Conservation (phyloP, 1,140 invertebrate genomes). For the Vollenhovia emeryi region DNA sequence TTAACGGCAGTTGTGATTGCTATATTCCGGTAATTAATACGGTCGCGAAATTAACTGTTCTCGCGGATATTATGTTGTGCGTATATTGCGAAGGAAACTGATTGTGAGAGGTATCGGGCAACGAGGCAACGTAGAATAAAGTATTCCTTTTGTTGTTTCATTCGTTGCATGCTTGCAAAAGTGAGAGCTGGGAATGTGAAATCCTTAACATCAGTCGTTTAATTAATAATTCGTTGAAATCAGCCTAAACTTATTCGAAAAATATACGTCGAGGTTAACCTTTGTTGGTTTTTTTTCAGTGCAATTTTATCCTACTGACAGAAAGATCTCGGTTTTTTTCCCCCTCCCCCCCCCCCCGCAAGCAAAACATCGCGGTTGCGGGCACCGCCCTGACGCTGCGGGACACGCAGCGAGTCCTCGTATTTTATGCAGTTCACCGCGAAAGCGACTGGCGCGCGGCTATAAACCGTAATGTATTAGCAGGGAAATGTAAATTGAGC, state of each 20-base stretch:
- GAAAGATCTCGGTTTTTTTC: constrained; percentile 69
- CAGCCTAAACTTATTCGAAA: constrained; percentile 1
- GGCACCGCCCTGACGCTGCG: constrained; percentile 60
- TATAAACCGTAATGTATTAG: constrained; percentile 81
- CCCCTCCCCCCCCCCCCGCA: too few species aligned
- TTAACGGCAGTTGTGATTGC: too few species aligned
- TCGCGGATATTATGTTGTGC: too few species aligned
- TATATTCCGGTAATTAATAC: too few species aligned
- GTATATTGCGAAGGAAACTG: too few species aligned
- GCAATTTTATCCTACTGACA: constrained; percentile 6
- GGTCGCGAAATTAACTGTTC: too few species aligned
- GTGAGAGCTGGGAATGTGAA: too few species aligned
- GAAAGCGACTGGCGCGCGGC: constrained; percentile 72
- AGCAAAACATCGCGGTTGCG: constrained; percentile 66
- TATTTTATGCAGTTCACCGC: constrained; percentile 78
- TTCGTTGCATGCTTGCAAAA: too few species aligned
- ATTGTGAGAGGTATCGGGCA: too few species aligned
- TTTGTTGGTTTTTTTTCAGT: constrained; percentile 21
- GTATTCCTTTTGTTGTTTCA: too few species aligned
- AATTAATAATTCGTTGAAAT: neutral
- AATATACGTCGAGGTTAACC: neutral
- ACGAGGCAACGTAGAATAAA: too few species aligned
- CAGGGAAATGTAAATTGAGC: constrained; percentile 81
- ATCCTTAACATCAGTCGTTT: neutral
- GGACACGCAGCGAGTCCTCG: constrained; percentile 70